phyloP scores from a whole-genome alignment of 1,140 invertebrate genomes.

The Danaus melanippus region DNA sequence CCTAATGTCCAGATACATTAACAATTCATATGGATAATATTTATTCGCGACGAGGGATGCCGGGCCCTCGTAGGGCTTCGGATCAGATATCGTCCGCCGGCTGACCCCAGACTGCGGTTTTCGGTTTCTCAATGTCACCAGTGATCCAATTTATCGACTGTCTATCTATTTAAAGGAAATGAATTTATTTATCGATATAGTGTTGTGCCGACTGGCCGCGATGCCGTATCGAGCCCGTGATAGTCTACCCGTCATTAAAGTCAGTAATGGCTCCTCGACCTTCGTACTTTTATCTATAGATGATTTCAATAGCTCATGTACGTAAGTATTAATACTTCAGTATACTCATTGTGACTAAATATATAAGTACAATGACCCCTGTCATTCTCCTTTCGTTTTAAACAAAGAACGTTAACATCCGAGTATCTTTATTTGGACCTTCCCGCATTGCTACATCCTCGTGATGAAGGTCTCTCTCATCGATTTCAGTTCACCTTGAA shows the following conservation, averaged over 20 bases:
- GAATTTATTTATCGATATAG: constrained; percentile 13
- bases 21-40: too few species aligned
- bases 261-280: constrained; percentile 19
- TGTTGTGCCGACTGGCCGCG: constrained; percentile 14
- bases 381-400: constrained; percentile 6
- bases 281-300: constrained; percentile 15
- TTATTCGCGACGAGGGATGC: background rate
- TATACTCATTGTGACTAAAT: background rate
- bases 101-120: constrained; percentile 31
- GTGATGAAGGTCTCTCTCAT: constrained; percentile 14
- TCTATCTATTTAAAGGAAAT: constrained; percentile 21
- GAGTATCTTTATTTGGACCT: constrained; percentile 5
- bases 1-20: too few species aligned
- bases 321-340: constrained; percentile 6
- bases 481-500: constrained; percentile 18
- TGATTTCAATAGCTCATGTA: constrained; percentile 12
- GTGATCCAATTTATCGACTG: constrained; percentile 24
- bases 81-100: constrained; percentile 27
- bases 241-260: constrained; percentile 20
- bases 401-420: constrained; percentile 1
- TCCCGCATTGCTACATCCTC: constrained; percentile 15
- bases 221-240: constrained; percentile 20
- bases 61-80: constrained; percentile 25
- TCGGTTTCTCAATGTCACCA: constrained; percentile 26
- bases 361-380: constrained; percentile 4